Base-by-base conservation (phyloP, 2,888 invertebrate genomes). In the Sthenelais limicola region DNA sequence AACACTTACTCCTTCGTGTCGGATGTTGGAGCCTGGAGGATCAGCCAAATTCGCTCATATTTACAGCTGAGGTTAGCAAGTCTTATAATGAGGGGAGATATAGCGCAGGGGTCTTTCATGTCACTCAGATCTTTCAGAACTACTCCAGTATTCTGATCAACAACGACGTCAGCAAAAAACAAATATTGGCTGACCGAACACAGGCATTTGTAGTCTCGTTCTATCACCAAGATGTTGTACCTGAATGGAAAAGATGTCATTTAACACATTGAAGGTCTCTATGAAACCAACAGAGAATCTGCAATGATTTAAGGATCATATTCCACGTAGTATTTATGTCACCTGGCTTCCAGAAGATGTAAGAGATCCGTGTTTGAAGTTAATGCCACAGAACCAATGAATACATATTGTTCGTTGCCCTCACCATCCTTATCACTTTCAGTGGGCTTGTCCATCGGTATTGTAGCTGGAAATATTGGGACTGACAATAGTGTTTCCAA, bases 91-190 rank as follows among this genome's bases (percentile, higher is more conserved):
- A 81, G 56, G 35, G 72, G 69, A 56, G 80, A 79, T 7, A 80
- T 68, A 15, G 68, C 69, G 33, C 66, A 58, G n/a, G 73, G 77
- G 43, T 80, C 80, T 5, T 28, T 68, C 28, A 82, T 28, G 21
- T 77, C 73, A 7, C 30, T 24, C n/a, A 80, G 28, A 21, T 68
- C 33, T 33, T 79, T 71, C 7, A 81, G 72, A 9, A 81, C 73
- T 12, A 82, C 74, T 52, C 79, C 76, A n/a, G 76, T 76, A 35
- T 56, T 78, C 51, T 79, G 80, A 77, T 82, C 80, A 18, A 82
- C 67, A 35, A 79, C 77, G 7, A 82, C 35, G 69, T 82, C 82
- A 56, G 81, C 77, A 73, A 77, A 81, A 26, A 56, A 58, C 4
- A 68, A 18, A 15, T 38, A 33, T 18, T 18, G 15, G 4, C 35